phyloP scores from a whole-genome alignment of 2,797 vertebrate species.

The Balearica regulorum region DNA sequence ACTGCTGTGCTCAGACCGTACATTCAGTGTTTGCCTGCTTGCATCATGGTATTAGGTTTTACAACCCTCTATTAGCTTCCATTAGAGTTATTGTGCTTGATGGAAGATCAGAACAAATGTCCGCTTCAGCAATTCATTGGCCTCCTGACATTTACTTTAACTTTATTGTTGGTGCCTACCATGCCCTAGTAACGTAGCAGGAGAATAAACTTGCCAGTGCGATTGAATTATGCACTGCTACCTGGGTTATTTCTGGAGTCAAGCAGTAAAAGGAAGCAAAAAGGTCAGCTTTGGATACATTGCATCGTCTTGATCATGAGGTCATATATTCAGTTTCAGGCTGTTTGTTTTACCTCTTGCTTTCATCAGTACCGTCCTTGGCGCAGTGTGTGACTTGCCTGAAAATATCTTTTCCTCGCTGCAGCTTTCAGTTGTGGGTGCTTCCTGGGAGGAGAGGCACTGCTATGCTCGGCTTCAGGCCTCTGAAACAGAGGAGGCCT shows the following conservation, averaged over 20 bases:
- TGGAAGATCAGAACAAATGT: slow-evolving; percentile 52
- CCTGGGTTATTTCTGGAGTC: slow-evolving; percentile 28
- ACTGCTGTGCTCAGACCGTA: neutral
- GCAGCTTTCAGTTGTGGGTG: neutral
- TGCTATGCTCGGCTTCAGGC: neutral
- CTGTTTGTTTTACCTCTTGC: slow-evolving; percentile 23
- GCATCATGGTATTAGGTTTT: slow-evolving; percentile 50
- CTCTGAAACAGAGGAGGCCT: neutral
- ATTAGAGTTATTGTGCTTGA: slow-evolving; percentile 52
- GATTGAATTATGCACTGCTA: slow-evolving; percentile 52
- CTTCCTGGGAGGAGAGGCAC: neutral
- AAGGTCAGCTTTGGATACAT: slow-evolving; percentile 34
- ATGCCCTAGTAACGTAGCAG: neutral
- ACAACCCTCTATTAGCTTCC: slow-evolving; percentile 30
- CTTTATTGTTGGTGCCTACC: slow-evolving; percentile 55
- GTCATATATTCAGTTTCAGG: neutral
- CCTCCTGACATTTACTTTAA: slow-evolving; percentile 62
- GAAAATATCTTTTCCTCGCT: neutral
- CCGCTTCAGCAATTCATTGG: slow-evolving; percentile 50
- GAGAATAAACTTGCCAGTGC: slow-evolving; percentile 26
- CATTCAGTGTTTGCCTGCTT: slow-evolving; percentile 3
- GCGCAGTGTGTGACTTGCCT: rapidly evolving
- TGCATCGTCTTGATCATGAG: slow-evolving; percentile 4
- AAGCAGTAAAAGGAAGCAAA: slow-evolving; percentile 20
- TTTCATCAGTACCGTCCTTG: neutral